A percentile compares a stretch with the other conserved stretches of the same genome.
Evolutionary conservation across 2,888 invertebrate species (phyloP).

Genomic region (Ectobius pallidus): DNA sequence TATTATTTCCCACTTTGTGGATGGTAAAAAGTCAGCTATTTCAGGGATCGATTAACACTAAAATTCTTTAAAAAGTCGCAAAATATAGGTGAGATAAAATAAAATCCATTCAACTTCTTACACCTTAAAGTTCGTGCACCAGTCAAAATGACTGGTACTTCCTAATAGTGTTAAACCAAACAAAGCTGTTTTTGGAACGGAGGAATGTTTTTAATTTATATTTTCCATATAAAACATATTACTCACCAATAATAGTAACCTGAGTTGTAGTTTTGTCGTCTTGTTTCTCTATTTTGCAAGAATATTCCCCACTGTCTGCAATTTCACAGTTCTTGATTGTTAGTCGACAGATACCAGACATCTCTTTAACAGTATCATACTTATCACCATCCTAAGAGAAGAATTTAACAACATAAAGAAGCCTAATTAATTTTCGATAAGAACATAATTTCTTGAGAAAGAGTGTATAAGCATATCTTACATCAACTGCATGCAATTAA

Average conservation of each 20-base stretch:
- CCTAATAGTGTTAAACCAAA: too few species aligned
- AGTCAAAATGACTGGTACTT: too few species aligned
- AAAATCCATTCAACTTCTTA: too few species aligned
- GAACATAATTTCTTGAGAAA: not conserved
- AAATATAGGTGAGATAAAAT: too few species aligned
- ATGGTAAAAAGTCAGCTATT: too few species aligned
- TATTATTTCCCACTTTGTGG: too few species aligned
- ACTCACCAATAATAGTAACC: slow-evolving; percentile 77
- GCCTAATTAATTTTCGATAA: not conserved
- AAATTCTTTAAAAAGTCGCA: too few species aligned
- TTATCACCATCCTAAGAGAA: slow-evolving; percentile 82
- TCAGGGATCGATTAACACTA: too few species aligned
- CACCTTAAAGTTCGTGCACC: too few species aligned
- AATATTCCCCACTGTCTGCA: slow-evolving; percentile 88
- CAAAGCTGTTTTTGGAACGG: too few species aligned
- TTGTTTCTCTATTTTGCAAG: slow-evolving; percentile 88
- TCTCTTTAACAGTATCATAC: slow-evolving; percentile 89
- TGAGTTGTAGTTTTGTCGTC: slow-evolving; percentile 84
- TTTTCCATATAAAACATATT: too few species aligned
- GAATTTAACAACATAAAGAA: not conserved
- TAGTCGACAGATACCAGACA: slow-evolving; percentile 88
- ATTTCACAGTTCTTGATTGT: slow-evolving; percentile 81
- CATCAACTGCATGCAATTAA: slow-evolving; percentile 37
- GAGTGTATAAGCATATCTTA: not conserved
- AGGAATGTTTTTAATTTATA: too few species aligned